These are phyloP conservation scores for Scaptomyza pallida DNA, from an alignment of 1,140 invertebrate genomes.

Conservation along the genomic window DNA sequence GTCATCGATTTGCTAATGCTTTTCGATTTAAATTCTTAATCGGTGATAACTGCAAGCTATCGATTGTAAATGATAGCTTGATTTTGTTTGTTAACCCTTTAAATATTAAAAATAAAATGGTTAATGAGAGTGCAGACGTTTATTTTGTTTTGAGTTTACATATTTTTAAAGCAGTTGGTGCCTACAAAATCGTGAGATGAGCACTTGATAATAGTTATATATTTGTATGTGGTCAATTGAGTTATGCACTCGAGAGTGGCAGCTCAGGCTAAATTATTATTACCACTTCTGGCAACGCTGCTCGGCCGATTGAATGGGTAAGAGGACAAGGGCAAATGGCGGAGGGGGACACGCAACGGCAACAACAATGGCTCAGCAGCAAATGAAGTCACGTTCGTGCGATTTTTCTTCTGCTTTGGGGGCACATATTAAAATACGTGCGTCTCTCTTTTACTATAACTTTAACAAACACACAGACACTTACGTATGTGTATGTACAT, in stretches of 20 bases:
- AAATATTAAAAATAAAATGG: too few species aligned
- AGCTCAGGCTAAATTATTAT: constrained; percentile 19
- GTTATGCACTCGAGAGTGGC: constrained; percentile 3
- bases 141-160: too few species aligned
- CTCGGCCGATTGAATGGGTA: neutral
- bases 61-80: too few species aligned
- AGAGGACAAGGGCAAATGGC: constrained; percentile 6
- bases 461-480: constrained; percentile 56
- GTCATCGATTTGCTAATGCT: neutral
- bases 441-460: constrained; percentile 78
- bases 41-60: too few species aligned
- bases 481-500: constrained; percentile 30
- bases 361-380: constrained; percentile 71
- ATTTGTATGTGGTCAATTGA: neutral
- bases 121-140: too few species aligned
- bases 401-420: constrained; percentile 83
- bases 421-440: constrained; percentile 84
- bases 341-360: constrained; percentile 12
- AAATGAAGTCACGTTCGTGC: constrained; percentile 84
- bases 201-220: neutral
- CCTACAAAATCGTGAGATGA: neutral
- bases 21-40: constrained; percentile 3
- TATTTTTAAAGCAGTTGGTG: too few species aligned
- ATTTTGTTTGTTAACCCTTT: neutral
- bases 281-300: constrained; percentile 32